Percentiles rank a stretch among this genome's conserved stretches.
Conservation (phyloP, 2,113 vertebrate genomes). For the Pluvialis apricaria region DNA sequence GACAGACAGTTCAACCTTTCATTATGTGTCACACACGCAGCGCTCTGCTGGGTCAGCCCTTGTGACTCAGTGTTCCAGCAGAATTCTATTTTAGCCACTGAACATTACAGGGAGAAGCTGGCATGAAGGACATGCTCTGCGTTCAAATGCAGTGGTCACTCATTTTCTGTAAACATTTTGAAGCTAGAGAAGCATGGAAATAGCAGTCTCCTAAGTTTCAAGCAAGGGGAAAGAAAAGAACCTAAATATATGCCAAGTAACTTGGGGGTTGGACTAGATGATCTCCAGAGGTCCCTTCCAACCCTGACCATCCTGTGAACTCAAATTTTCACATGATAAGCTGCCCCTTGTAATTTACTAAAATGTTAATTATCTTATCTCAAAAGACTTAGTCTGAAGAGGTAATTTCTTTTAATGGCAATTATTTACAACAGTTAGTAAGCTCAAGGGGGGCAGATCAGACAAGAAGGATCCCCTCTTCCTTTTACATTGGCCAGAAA, state of each 20-base stretch:
- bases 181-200: not conserved
- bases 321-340: not conserved
- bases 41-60: slow-evolving; percentile 82
- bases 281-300: too few relatives aligned
- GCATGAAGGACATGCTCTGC: not conserved
- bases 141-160: not conserved
- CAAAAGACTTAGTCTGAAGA: not conserved
- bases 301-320: not conserved
- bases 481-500: not conserved
- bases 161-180: not conserved
- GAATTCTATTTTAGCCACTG: not conserved
- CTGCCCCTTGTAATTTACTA: not conserved
- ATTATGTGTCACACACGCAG: slow-evolving; percentile 76
- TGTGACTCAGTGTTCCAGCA: slow-evolving; percentile 72
- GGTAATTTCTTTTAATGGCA: not conserved
- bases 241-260: not conserved
- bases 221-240: not conserved
- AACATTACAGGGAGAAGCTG: not conserved
- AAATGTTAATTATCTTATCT: slow-evolving; percentile 9
- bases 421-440: not conserved
- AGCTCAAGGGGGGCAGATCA: not conserved
- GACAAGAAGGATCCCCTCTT: not conserved
- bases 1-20: slow-evolving; percentile 84
- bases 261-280: too few relatives aligned
- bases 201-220: not conserved